Base-by-base conservation (phyloP, 2,797 vertebrate species). In the Benthosema pterotum region DNA sequence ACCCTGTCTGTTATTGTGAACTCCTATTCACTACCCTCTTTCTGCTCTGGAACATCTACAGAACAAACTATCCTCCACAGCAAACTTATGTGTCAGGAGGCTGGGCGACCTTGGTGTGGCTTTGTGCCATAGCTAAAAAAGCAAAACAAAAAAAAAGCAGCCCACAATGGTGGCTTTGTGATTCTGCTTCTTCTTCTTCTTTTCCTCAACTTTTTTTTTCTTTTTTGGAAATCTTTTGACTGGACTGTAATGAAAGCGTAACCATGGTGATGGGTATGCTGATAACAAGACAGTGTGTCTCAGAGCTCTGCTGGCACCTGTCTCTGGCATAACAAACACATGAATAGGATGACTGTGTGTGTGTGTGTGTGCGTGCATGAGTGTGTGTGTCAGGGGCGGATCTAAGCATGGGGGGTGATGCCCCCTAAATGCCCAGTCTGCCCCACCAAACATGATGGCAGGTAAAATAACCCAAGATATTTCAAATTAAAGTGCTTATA, bases 181-280 rank as follows among this genome's bases (percentile, higher is more conserved):
- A 9, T 7, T 38, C 32, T 38, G 32, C 11, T 38, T 11, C 69
- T 67, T 71, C n/a, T n/a, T n/a, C n/a, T n/a, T n/a, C n/a, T 71
- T 70, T 42, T 69, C 19, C 4, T 66, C 15, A 60, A 63, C 4
- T 22, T 22, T 22, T 22, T 22, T 4, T 22, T 22, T 22, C 4
- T 22, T 22, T 64, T 63, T 64, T n/a, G 47, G 69, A 53, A 58
- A 42, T 58, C 78, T 69, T 73, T 14, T 11, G 60, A 75, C 13
- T 17, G 11, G 63, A 74, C 67, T 71, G 74, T 55, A 79, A 81
- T 74, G 65, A 65, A 70, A 46, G 32, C 3, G 85, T 84, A 67
- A 38, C 87, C 74, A 83, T 76, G 56, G 83, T 25, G 77, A 86
- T 65, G 5, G 52, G 47, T 59, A 18, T 28, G 57, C 52, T 58